Conservation (phyloP, 2,797 vertebrate genomes). For the Acipenser ruthenus region DNA sequence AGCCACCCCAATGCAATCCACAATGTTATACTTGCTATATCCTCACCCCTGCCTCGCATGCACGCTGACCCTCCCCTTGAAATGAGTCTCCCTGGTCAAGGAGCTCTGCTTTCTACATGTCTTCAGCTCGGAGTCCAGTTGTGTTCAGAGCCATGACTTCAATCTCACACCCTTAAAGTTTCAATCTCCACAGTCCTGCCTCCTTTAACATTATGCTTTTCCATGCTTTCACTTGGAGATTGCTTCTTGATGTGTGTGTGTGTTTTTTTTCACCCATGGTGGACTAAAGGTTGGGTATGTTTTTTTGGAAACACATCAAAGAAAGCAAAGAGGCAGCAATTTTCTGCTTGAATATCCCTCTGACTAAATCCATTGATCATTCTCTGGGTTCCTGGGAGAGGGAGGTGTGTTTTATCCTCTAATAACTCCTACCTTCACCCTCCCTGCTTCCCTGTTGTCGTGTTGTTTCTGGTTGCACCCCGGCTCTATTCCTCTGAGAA, state of each 20-base stretch:
- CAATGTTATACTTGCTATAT: neutral
- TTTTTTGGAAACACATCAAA: slow-evolving; percentile 85
- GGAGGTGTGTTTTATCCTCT: slow-evolving; percentile 94
- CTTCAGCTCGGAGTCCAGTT: slow-evolving; percentile 43
- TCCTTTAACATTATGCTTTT: slow-evolving; percentile 55
- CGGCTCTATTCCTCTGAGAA: slow-evolving; percentile 87
- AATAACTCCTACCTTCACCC: slow-evolving; percentile 98
- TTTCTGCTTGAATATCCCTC: slow-evolving; percentile 99
- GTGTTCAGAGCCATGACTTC: slow-evolving; percentile 68
- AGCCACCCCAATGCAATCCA: neutral
- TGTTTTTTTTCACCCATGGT: slow-evolving; percentile 64
- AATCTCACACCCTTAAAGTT: slow-evolving; percentile 75
- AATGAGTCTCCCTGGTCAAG: slow-evolving; percentile 32
- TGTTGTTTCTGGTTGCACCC: slow-evolving; percentile 92
- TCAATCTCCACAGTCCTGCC: slow-evolving; percentile 52
- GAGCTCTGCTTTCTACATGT: slow-evolving; percentile 40
- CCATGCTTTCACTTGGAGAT: slow-evolving; percentile 55
- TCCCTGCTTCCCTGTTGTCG: slow-evolving; percentile 77
- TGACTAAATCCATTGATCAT: slow-evolving; percentile 99
- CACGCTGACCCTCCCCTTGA: neutral
- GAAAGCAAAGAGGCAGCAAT: slow-evolving; percentile 91
- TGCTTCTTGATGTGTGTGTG: slow-evolving; percentile 36
- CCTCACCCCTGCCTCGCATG: neutral
- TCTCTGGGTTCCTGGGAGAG: slow-evolving; percentile 88
- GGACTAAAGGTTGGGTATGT: slow-evolving; percentile 57